Conservation (phyloP, 37 sponge, comb jelly and placozoan species). For the Ephydatia muelleri region DNA sequence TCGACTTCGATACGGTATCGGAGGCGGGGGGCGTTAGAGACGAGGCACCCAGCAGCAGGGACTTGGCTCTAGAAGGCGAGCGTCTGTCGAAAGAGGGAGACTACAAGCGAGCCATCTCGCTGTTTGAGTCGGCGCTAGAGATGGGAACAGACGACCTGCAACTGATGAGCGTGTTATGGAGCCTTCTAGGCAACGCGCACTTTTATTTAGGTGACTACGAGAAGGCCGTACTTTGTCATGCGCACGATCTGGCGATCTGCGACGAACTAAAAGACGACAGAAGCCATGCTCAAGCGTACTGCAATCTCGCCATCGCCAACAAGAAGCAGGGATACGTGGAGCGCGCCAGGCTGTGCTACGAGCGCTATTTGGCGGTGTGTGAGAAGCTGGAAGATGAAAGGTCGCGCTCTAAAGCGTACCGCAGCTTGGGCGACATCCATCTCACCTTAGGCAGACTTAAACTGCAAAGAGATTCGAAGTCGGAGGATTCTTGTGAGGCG, state of each 20-base stretch:
- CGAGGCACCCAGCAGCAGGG: slow-evolving; percentile 71
- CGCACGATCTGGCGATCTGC: slow-evolving; percentile 83
- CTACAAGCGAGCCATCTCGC: slow-evolving; percentile 73
- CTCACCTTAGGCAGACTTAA: slow-evolving; percentile 71
- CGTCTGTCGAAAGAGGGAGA: slow-evolving; percentile 69
- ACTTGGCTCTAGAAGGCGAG: slow-evolving; percentile 86
- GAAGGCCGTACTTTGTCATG: slow-evolving; percentile 73
- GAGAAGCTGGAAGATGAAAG: slow-evolving; percentile 60
- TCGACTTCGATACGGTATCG: slow-evolving; percentile 30
- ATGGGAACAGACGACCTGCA: slow-evolving; percentile 72
- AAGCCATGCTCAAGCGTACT: slow-evolving; percentile 84
- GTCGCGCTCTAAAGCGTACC: slow-evolving; percentile 75
- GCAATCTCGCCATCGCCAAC: slow-evolving; percentile 83
- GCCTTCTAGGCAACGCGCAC: slow-evolving; percentile 84
- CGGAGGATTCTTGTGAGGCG: slow-evolving; percentile 51
- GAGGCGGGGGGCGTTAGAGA: slow-evolving; percentile 39
- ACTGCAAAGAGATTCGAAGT: slow-evolving; percentile 33
- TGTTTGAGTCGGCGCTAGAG: slow-evolving; percentile 79
- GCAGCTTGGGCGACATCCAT: slow-evolving; percentile 85
- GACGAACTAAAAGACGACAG: slow-evolving; percentile 64
- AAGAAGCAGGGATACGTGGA: slow-evolving; percentile 67
- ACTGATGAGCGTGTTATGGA: slow-evolving; percentile 84
- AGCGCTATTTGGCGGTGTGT: slow-evolving; percentile 65
- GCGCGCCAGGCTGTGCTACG: slow-evolving; percentile 76
- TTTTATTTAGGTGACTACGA: slow-evolving; percentile 73